phyloP scores from a whole-genome alignment of 2,888 invertebrate genomes.

The Mimumesa dahlbomi region DNA sequence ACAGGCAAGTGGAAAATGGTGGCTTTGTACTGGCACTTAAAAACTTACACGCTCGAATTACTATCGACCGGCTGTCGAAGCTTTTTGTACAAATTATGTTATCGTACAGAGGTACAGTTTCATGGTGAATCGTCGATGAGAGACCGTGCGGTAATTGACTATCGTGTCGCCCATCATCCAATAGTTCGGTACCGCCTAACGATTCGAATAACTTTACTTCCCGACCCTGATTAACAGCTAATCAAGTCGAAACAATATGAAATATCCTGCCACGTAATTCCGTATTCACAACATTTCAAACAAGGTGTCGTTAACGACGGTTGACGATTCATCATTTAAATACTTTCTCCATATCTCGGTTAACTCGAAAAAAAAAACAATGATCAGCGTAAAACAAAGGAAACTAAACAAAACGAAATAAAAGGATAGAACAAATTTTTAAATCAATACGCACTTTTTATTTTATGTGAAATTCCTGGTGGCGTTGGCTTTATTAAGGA shows the following conservation, averaged over 20 bases:
- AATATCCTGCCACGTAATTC: constrained; percentile 29
- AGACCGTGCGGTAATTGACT: constrained; percentile 8
- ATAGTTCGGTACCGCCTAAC: constrained; percentile 23
- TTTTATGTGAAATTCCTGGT: too few relatives aligned
- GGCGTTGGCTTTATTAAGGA: too few relatives aligned
- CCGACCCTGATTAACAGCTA: constrained; percentile 41
- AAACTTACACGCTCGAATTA: constrained; percentile 13
- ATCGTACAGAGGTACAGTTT: constrained; percentile 7
- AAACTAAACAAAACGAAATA: too few relatives aligned
- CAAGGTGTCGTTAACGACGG: too few relatives aligned
- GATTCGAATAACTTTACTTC: constrained; percentile 34
- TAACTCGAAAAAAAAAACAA: too few relatives aligned
- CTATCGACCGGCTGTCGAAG: neutral
- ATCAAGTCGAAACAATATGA: constrained; percentile 26
- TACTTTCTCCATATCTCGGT: too few relatives aligned
- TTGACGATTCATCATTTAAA: too few relatives aligned
- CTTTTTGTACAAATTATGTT: constrained; percentile 1
- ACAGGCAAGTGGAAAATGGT: neutral
- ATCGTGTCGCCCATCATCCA: constrained; percentile 25
- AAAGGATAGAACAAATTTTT: too few relatives aligned
- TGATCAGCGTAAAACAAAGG: too few relatives aligned
- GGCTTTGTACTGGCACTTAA: constrained; percentile 6
- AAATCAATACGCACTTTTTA: too few relatives aligned
- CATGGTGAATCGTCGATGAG: constrained; percentile 7
- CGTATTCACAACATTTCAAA: too few relatives aligned